Evolutionary conservation across 2,888 invertebrate genomes (phyloP).

Genomic region (Zygothrica quintamaculata): DNA sequence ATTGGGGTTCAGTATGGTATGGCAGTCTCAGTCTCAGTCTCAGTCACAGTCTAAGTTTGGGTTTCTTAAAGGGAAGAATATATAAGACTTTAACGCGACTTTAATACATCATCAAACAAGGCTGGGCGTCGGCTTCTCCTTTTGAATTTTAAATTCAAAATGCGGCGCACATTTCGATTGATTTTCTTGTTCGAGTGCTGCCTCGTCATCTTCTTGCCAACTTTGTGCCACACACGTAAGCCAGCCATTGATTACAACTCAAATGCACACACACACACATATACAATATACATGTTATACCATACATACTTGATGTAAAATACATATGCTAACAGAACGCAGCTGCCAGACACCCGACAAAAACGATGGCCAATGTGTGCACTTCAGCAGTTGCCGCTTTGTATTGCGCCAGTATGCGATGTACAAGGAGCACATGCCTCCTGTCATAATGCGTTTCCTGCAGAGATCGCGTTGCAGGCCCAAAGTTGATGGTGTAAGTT

Average conservation of each 20-base stretch:
- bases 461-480: slow-evolving; percentile 70
- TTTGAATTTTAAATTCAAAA: slow-evolving; percentile 66
- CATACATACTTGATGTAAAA: slow-evolving; percentile 10
- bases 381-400: slow-evolving; percentile 65
- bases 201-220: slow-evolving; percentile 62
- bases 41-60: slow-evolving; percentile 31
- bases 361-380: slow-evolving; percentile 66
- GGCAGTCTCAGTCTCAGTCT: no score
- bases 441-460: slow-evolving; percentile 68
- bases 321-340: slow-evolving; percentile 32
- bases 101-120: slow-evolving; percentile 60
- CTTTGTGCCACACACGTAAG: slow-evolving; percentile 72
- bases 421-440: slow-evolving; percentile 74
- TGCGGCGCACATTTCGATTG: slow-evolving; percentile 70
- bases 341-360: slow-evolving; percentile 72
- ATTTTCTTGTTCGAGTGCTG: slow-evolving; percentile 52
- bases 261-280: slow-evolving; percentile 18
- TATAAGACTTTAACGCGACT: slow-evolving; percentile 73
- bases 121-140: slow-evolving; percentile 30
- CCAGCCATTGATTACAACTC: slow-evolving; percentile 49
- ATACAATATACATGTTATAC: slow-evolving; percentile 6
- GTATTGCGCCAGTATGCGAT: slow-evolving; percentile 68
- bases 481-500: slow-evolving; percentile 68
- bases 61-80: slow-evolving; percentile 55
- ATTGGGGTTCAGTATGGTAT: no score